These are phyloP conservation scores for Hydropsyche betteni DNA, from an alignment of 2,888 invertebrate species.

Conservation along the genomic window DNA sequence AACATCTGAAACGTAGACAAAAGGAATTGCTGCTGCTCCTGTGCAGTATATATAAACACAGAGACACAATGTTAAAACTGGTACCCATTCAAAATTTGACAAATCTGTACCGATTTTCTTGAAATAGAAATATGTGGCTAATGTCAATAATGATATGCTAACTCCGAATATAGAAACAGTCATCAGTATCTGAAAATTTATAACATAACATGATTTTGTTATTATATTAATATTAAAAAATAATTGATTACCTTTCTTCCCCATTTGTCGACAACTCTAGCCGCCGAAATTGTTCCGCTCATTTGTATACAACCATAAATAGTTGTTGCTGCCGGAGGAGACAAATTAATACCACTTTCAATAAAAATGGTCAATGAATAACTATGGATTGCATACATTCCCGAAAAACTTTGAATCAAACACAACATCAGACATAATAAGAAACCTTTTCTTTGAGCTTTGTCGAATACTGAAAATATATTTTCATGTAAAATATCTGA, in stretches of 20 bases:
- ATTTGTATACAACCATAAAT: slow-evolving; percentile 47
- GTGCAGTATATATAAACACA: slow-evolving; percentile 45
- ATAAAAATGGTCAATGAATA: slow-evolving; percentile 46
- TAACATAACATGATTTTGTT: background rate
- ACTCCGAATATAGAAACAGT: slow-evolving; percentile 38
- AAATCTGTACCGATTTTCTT: slow-evolving; percentile 21
- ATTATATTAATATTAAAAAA: background rate
- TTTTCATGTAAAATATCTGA: background rate
- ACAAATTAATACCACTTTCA: slow-evolving; percentile 38
- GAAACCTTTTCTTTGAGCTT: slow-evolving; percentile 41
- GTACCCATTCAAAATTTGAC: slow-evolving; percentile 38
- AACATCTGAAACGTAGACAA: slow-evolving; percentile 42
- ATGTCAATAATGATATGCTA: slow-evolving; percentile 30
- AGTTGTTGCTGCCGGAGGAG: slow-evolving; percentile 36
- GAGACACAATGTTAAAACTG: slow-evolving; percentile 40
- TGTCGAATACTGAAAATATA: slow-evolving; percentile 35
- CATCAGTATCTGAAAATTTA: slow-evolving; percentile 35
- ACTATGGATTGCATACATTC: slow-evolving; percentile 46
- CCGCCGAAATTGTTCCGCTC: slow-evolving; percentile 34
- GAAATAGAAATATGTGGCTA: slow-evolving; percentile 38
- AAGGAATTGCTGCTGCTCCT: slow-evolving; percentile 42
- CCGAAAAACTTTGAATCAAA: slow-evolving; percentile 38
- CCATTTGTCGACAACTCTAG: slow-evolving; percentile 36
- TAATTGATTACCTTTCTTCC: slow-evolving; percentile 45
- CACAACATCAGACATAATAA: slow-evolving; percentile 32